These are phyloP conservation scores for Leptopilina drosophilae DNA, from an alignment of 2,888 invertebrate genomes.

Conservation along the genomic window DNA sequence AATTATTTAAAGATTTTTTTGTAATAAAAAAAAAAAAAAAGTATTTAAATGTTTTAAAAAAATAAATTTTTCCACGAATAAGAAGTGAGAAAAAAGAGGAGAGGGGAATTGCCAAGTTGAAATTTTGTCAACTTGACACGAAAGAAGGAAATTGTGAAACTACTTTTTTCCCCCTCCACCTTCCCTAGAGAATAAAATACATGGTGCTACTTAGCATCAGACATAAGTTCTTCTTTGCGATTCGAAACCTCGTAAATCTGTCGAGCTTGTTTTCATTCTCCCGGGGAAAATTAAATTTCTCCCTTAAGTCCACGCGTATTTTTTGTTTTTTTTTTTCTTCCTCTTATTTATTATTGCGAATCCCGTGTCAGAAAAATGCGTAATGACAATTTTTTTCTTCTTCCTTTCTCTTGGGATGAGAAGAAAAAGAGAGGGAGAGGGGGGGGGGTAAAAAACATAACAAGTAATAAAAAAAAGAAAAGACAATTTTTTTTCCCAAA, in stretches of 20 bases:
- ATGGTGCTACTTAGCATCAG: slow-evolving; percentile 34
- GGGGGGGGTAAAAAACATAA: too few relatives aligned
- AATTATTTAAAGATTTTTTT: too few relatives aligned
- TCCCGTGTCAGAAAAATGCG: slow-evolving; percentile 25
- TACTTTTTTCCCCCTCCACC: not conserved
- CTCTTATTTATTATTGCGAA: not conserved
- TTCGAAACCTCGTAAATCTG: slow-evolving; percentile 30
- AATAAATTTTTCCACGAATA: too few relatives aligned
- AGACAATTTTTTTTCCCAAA: too few relatives aligned
- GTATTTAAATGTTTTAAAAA: too few relatives aligned
- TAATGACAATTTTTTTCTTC: slow-evolving; percentile 12
- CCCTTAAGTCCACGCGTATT: not conserved
- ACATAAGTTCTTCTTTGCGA: slow-evolving; percentile 33
- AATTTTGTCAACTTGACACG: slow-evolving; percentile 32
- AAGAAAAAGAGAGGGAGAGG: too few relatives aligned
- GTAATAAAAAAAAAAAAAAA: too few relatives aligned
- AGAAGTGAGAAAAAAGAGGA: not conserved
- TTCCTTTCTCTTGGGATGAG: not conserved
- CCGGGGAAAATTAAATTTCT: slow-evolving; percentile 33
- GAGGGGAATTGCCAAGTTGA: slow-evolving; percentile 1
- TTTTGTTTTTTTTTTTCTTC: too few relatives aligned
- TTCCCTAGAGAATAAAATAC: slow-evolving; percentile 29
- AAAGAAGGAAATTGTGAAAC: slow-evolving; percentile 19
- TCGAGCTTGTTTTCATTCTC: slow-evolving; percentile 38
- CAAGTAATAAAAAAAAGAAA: too few relatives aligned